phyloP scores from a whole-genome alignment of 1,140 invertebrate species.

The Polypedilum pembai region DNA sequence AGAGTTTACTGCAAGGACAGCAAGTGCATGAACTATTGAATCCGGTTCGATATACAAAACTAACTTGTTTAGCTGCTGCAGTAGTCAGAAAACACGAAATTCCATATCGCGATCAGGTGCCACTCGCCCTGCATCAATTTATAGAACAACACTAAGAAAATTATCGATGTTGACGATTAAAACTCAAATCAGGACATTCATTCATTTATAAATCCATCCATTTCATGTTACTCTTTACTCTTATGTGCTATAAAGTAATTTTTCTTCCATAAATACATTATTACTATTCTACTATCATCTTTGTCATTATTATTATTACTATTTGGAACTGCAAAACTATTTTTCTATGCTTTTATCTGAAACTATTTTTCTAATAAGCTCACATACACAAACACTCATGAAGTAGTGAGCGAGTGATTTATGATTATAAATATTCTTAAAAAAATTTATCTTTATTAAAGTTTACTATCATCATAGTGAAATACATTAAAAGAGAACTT shows the following conservation, averaged over 20 bases:
- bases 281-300: too few relatives aligned
- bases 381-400: too few relatives aligned
- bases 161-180: background rate
- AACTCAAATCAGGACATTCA: slow-evolving; percentile 3
- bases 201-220: background rate
- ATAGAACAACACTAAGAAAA: slow-evolving; percentile 40
- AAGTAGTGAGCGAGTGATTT: background rate
- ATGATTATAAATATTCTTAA: too few relatives aligned
- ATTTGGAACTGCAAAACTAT: too few relatives aligned
- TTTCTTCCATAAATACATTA: too few relatives aligned
- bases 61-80: slow-evolving; percentile 73
- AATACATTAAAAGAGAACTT: background rate
- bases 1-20: slow-evolving; percentile 56
- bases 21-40: slow-evolving; percentile 60
- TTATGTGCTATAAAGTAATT: background rate
- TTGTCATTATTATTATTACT: too few relatives aligned
- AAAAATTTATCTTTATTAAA: too few relatives aligned
- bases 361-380: background rate
- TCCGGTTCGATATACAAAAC: slow-evolving; percentile 66
- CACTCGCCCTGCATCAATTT: slow-evolving; percentile 38
- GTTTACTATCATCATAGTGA: background rate
- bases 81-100: slow-evolving; percentile 49
- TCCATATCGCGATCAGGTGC: slow-evolving; percentile 37
- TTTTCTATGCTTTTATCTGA: too few relatives aligned
- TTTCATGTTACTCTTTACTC: background rate